phyloP scores from a whole-genome alignment of 2,113 vertebrate genomes.

The Suncus etruscus region DNA sequence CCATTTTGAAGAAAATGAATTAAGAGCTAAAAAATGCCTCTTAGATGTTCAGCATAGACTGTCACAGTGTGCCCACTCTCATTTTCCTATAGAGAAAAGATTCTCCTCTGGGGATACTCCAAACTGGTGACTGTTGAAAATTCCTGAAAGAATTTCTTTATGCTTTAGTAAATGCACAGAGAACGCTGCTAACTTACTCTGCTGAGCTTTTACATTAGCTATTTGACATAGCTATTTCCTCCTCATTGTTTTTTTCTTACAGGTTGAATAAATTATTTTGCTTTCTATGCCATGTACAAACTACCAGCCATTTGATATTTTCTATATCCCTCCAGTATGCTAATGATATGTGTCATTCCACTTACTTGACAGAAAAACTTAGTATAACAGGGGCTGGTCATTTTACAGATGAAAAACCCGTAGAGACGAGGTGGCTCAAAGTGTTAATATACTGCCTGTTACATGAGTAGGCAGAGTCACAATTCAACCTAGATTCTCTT shows the following conservation, averaged over 20 bases:
- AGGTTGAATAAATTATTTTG: conserved; percentile 14
- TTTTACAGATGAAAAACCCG: conserved; percentile 22
- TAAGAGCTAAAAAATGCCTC: conserved; percentile 9
- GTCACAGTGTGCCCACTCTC: not conserved
- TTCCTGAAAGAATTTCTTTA: conserved; percentile 37
- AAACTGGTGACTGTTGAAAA: not conserved
- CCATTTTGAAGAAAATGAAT: not conserved
- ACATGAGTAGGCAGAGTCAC: not conserved
- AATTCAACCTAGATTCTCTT: not conserved
- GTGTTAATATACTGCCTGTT: not conserved
- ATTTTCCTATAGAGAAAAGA: not conserved
- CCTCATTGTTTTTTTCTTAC: conserved; percentile 25
- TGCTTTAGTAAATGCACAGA: conserved; percentile 43
- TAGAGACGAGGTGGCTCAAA: not conserved
- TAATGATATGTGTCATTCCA: not conserved
- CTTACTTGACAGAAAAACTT: not conserved
- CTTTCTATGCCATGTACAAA: conserved; percentile 15
- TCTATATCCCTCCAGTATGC: not conserved
- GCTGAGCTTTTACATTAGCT: conserved; percentile 43
- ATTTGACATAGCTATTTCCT: not conserved
- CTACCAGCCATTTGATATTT: not conserved
- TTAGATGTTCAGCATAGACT: not conserved
- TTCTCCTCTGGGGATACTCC: not conserved
- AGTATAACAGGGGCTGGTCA: not conserved
- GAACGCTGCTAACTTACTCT: conserved; percentile 9